Evolutionary conservation across 2,797 vertebrate genomes (phyloP), one percentile per base, ranked within the genome.

Genomic region (Onychomys arenicola): DNA sequence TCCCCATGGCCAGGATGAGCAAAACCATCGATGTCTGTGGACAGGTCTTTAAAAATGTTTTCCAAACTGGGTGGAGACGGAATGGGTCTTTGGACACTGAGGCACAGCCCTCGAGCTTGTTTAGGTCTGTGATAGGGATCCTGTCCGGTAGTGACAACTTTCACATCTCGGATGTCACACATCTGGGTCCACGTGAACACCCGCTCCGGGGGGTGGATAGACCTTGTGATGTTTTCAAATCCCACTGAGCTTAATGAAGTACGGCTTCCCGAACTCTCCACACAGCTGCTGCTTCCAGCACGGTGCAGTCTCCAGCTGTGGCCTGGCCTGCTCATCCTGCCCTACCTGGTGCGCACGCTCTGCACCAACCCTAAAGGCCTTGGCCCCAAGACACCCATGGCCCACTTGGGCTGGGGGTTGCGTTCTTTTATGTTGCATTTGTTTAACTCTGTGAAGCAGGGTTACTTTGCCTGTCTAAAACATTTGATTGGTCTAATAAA

Each of bases 1-100:
- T 99, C 99, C 82, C 99, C 99, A 0, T 99, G 99, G 67, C 99
- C 98, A 5, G 99, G 99, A 90, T 99, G 99, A 96, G 98, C 95
- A 97, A 99, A 99, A 37, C 97, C 99, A 92, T 99, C 99, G 0
- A 99, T 99, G 97, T 99, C 99, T 0, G 98, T 97, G 0, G 97
- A 96, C n/a, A 99, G 98, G 73, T 99, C 99, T 98, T 98, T 99
- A 98, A 99, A 99, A 98, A 99, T 99, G 96, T 99, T 99, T 98
- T 99, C 99, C 97, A 99, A 98, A 96, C 99, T 99, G 98, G 99
- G 99, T 0, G 99, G 99, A 93, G 99, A 99, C 1, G 98, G 98
- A 59, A 99, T 99, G 5, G 99, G 99, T 86, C 98, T 99, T 98
- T 99, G 99, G 46, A 99, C 99, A 61, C 99, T 3, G 52, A 52